Evolutionary conservation across 2,797 vertebrate genomes (phyloP).

Genomic region (Alcedo atthis): DNA sequence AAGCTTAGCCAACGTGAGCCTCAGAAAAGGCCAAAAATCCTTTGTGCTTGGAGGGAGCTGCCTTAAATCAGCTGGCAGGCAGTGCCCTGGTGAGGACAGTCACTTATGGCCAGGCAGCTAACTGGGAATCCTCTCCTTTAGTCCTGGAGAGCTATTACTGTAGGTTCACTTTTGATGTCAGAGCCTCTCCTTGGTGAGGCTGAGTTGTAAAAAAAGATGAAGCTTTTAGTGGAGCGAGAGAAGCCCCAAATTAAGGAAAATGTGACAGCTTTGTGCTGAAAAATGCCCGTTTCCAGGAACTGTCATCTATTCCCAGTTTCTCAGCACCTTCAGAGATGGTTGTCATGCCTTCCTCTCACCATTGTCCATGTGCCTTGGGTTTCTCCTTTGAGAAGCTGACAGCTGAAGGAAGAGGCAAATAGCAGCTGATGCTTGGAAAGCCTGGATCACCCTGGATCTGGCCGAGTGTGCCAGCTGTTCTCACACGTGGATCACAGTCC

Average conservation of each 20-base stretch:
- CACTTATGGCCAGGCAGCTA: not conserved
- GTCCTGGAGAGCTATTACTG: not conserved
- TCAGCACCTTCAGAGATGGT: not conserved
- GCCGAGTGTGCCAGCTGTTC: not conserved
- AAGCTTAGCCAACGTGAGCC: not conserved
- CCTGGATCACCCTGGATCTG: not conserved
- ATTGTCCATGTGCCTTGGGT: not conserved
- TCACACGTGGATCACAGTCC: not conserved
- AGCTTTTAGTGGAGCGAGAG: not conserved
- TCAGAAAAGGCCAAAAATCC: not conserved
- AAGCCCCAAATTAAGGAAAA: not conserved
- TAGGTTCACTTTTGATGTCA: not conserved
- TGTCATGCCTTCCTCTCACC: not conserved
- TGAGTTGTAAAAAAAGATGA: not conserved
- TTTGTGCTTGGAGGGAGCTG: not conserved
- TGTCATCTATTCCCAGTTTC: not conserved
- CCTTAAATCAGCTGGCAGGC: not conserved
- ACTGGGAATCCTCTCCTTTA: not conserved
- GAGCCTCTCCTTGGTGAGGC: not conserved
- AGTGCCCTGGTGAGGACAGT: not conserved
- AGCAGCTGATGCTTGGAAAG: not conserved
- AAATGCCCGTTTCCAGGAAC: not conserved
- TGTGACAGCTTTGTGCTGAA: not conserved
- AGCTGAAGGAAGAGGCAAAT: not conserved
- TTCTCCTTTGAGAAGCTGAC: not conserved